Evolutionary conservation across 1,140 invertebrate genomes (phyloP), one percentile per base, ranked within the genome.

Genomic region (Musca vetustissima): DNA sequence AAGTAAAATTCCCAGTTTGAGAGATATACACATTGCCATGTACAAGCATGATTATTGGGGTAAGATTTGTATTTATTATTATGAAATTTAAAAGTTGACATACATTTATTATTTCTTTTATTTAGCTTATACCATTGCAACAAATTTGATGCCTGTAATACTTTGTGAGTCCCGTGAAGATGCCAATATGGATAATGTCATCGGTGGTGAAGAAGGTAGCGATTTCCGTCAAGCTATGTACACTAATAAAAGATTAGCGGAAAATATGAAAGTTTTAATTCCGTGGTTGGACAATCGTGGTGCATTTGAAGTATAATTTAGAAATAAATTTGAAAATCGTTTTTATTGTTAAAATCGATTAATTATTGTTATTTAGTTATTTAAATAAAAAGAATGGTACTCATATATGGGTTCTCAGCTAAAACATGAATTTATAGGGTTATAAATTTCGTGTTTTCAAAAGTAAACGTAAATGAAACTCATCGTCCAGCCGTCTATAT

Each of bases 271-370:
- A 1, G 4, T 50, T 50, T 21, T 50, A 19, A 4, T 50, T 0
- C 77, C 77, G 8, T 79, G 74, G 74, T 28, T 79, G 64, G 74
- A 79, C 13, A 79, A 79, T 66, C 73, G 73, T 1, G 77, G 77
- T 13, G 32, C 74, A 0, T 36, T 79, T 50, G 73, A 74, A 13
- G 1, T 47, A 8, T 72, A 74, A 76, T 78, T 43, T 43, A 43
- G 2, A 43, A 43, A 43, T 43, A 32, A 32, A 32, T n/a, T n/a
- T n/a, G n/a, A n/a, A n/a, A n/a, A n/a, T n/a, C n/a, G n/a, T n/a
- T n/a, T n/a, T n/a, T n/a, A n/a, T n/a, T n/a, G n/a, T n/a, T n/a
- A n/a, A n/a, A n/a, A n/a, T n/a, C n/a, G n/a, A n/a, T n/a, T n/a
- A n/a, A n/a, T n/a, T n/a, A n/a, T n/a, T n/a, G n/a, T n/a, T n/a